Evolutionary conservation across 1,140 invertebrate genomes (phyloP).

Genomic region (Holcopasites calliopsidis): DNA sequence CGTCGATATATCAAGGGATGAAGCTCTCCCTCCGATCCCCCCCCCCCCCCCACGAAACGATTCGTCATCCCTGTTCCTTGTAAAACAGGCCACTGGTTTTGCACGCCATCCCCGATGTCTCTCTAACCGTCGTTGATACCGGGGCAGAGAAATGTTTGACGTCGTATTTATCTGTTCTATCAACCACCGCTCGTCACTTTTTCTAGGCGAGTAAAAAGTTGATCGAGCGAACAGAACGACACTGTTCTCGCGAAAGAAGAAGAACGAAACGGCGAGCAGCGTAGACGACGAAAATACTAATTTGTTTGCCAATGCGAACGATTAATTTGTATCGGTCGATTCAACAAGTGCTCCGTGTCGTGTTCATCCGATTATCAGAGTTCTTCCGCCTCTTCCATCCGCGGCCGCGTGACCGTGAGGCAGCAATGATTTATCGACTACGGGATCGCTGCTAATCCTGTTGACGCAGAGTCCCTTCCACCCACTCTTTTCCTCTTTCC

Average conservation of each 20-base stretch:
- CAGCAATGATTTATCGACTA: slow-evolving; percentile 42
- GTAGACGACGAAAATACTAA: not conserved
- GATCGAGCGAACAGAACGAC: too few species aligned
- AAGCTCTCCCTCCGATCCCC: slow-evolving; percentile 69
- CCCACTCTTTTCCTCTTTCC: too few species aligned
- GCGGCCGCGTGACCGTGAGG: not conserved
- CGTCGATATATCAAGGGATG: slow-evolving; percentile 79
- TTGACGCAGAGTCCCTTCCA: not conserved
- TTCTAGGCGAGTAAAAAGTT: not conserved
- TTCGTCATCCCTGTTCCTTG: slow-evolving; percentile 72
- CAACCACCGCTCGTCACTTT: not conserved
- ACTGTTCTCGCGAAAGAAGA: not conserved
- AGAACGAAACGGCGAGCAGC: not conserved
- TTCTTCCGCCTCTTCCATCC: slow-evolving; percentile 15
- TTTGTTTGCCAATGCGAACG: slow-evolving; percentile 23
- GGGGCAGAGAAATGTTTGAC: slow-evolving; percentile 36
- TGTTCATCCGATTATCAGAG: slow-evolving; percentile 46
- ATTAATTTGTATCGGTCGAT: slow-evolving; percentile 30
- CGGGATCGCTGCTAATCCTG: slow-evolving; percentile 34
- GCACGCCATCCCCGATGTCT: slow-evolving; percentile 42
- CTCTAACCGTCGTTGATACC: slow-evolving; percentile 54
- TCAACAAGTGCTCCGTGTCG: slow-evolving; percentile 46
- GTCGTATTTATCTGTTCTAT: slow-evolving; percentile 2
- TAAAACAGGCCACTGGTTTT: slow-evolving; percentile 71
- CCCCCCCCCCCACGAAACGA: slow-evolving; percentile 68